These are phyloP conservation scores for Phrynocephalus versicolor DNA, from an alignment of 2,113 vertebrate species.

Conservation along the genomic window DNA sequence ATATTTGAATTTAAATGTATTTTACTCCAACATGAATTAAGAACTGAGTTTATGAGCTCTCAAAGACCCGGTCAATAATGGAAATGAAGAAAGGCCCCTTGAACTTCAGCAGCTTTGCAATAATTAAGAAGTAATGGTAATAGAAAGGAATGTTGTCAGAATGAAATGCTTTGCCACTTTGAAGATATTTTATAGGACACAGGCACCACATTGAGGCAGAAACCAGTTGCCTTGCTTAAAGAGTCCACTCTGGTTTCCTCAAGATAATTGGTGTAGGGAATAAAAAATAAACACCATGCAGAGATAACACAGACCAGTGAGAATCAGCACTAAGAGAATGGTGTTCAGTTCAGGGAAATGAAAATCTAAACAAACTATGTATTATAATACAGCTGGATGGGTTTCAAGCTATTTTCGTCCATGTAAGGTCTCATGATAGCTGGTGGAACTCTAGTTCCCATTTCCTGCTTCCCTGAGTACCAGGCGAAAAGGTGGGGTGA, in stretches of 20 bases:
- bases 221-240: conserved; percentile 45
- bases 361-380: background rate
- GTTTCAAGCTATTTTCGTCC: background rate
- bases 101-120: conserved; percentile 46
- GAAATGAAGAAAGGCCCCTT: conserved; percentile 46
- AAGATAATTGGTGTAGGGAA: background rate
- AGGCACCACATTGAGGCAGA: conserved; percentile 40
- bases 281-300: background rate
- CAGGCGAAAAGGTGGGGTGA: background rate
- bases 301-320: background rate
- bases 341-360: background rate
- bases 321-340: background rate
- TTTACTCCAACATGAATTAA: conserved; percentile 34
- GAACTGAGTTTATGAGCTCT: conserved; percentile 38
- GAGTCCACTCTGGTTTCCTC: conserved; percentile 50
- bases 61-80: conserved; percentile 32
- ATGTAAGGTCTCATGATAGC: background rate
- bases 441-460: background rate
- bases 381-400: background rate
- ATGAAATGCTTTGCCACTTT: conserved; percentile 29
- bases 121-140: conserved; percentile 48
- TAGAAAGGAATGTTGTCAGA: conserved; percentile 41
- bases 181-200: conserved; percentile 25
- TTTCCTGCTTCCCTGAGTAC: background rate
- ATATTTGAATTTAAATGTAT: conserved; percentile 41